Base-by-base conservation (phyloP, 2,113 vertebrate species). In the Dermatemys mawii region DNA sequence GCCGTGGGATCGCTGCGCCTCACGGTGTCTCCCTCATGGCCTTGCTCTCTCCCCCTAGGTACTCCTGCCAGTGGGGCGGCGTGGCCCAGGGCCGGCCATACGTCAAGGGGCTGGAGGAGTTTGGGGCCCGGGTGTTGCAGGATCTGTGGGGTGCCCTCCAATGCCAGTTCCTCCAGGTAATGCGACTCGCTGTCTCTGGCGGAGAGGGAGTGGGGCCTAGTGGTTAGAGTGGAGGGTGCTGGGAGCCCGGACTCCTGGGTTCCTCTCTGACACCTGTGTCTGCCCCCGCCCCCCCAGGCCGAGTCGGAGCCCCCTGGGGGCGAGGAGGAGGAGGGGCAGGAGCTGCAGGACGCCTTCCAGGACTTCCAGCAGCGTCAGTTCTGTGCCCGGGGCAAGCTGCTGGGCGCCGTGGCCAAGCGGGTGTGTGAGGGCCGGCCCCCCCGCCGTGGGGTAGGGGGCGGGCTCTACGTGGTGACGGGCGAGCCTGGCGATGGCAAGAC, bases 401-500 rank as follows among this genome's bases (percentile, higher is more conserved):
- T 99, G 35, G 86, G 60, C 0, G 57, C 51, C 7, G 97, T 98
- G 1, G 95, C 93, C 38, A 95, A 94, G 26, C 94, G 95, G 32
- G 96, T 98, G 81, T 84, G 94, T 16, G 97, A 63, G 60, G 32
- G 32, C 13, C 60, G 32, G 14, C 60, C 60, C 60, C 60, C 60
- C 29, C 32, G 32, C 29, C 60, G 7, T 5, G 32, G 60, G 60
- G 7, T 14, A 63, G 60, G 94, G 5, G 96, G 94, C 57, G 90
- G 94, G 91, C 96, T 98, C 93, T 95, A 98, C 80, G 93, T 99
- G 54, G 97, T 99, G 91, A 98, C 97, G 0, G 98, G 96, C 8
- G 97, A 93, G 53, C 84, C 98, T 0, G 99, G 99, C 93, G 98
- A 99, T 80, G 99, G 99, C 2, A 99, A 99, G 97, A 99, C 98